A percentile compares a stretch with the other conserved stretches of the same genome.
Evolutionary conservation across 64 coral and sea anemone species (phyloP).

Genomic region (Porites australiensis): DNA sequence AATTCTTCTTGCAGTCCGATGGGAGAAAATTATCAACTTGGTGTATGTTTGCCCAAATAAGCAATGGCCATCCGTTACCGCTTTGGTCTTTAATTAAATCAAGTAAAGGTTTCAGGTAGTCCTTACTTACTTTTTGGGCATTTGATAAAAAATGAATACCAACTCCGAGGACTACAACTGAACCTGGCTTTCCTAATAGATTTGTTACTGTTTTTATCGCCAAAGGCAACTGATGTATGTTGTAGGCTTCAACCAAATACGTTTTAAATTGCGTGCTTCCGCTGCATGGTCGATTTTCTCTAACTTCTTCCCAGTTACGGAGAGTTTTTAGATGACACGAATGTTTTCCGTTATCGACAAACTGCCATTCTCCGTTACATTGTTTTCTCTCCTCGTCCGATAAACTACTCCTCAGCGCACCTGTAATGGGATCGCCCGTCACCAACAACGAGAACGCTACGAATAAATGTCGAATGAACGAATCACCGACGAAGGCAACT

Average conservation of each 20-base stretch:
- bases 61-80: conserved; percentile 52
- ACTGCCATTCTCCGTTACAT: conserved; percentile 78
- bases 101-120: conserved; percentile 67
- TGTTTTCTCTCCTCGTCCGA: neutral
- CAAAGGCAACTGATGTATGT: neutral
- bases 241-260: conserved; percentile 66
- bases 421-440: conserved; percentile 47
- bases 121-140: conserved; percentile 39
- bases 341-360: conserved; percentile 69
- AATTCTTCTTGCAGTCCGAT: conserved; percentile 25
- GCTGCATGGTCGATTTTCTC: conserved; percentile 43
- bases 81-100: conserved; percentile 27
- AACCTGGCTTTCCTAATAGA: conserved; percentile 51
- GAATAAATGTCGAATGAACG: conserved; percentile 72
- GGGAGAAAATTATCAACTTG: conserved; percentile 59
- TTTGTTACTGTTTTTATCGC: conserved; percentile 32
- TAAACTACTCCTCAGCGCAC: conserved; percentile 40
- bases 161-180: conserved; percentile 63
- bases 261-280: conserved; percentile 45
- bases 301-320: conserved; percentile 46
- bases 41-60: conserved; percentile 65
- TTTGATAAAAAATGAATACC: conserved; percentile 68
- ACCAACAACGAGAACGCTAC: conserved; percentile 55
- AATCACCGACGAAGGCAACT: conserved; percentile 80
- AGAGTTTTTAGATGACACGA: conserved; percentile 46